phyloP scores from a whole-genome alignment of 2,888 invertebrate species.

The Cheilosia scutellata region DNA sequence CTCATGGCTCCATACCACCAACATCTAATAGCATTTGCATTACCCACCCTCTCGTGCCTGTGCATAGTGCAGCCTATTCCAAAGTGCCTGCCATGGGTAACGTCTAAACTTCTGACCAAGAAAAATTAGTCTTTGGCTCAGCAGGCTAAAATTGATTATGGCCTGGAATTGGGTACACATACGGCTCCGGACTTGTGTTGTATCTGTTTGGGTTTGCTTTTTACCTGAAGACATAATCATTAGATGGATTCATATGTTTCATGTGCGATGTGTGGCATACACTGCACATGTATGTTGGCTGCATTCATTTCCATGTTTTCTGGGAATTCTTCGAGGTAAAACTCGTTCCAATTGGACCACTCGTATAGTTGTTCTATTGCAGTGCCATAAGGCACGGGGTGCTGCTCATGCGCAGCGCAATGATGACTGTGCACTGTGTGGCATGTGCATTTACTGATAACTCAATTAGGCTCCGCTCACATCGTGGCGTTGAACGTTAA shows the following conservation, averaged over 20 bases:
- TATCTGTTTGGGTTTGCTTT: slow-evolving; percentile 62
- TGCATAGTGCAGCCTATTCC: not conserved
- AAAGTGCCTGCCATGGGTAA: slow-evolving; percentile 6
- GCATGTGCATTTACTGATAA: slow-evolving; percentile 51
- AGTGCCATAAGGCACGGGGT: slow-evolving; percentile 59
- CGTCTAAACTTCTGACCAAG: slow-evolving; percentile 58
- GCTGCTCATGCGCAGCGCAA: not conserved
- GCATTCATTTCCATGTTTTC: slow-evolving; percentile 50
- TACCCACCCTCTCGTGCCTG: slow-evolving; percentile 43
- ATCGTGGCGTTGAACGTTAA: slow-evolving; percentile 48
- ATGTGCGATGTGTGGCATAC: slow-evolving; percentile 26
- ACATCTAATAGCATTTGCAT: slow-evolving; percentile 51
- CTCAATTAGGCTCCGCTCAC: slow-evolving; percentile 63
- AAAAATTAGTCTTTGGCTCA: slow-evolving; percentile 69
- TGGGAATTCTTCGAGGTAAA: slow-evolving; percentile 40
- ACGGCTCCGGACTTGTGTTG: slow-evolving; percentile 26
- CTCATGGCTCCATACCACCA: slow-evolving; percentile 40
- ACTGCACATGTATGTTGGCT: slow-evolving; percentile 34
- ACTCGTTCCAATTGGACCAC: slow-evolving; percentile 61
- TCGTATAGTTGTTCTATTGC: slow-evolving; percentile 21
- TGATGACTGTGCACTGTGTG: slow-evolving; percentile 15
- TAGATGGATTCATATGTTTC: slow-evolving; percentile 61
- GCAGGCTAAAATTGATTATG: slow-evolving; percentile 72
- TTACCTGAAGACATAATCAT: slow-evolving; percentile 72
- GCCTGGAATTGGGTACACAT: slow-evolving; percentile 62